phyloP scores from a whole-genome alignment of 2,797 vertebrate genomes.

The Parauchenoglanis ngamensis region DNA sequence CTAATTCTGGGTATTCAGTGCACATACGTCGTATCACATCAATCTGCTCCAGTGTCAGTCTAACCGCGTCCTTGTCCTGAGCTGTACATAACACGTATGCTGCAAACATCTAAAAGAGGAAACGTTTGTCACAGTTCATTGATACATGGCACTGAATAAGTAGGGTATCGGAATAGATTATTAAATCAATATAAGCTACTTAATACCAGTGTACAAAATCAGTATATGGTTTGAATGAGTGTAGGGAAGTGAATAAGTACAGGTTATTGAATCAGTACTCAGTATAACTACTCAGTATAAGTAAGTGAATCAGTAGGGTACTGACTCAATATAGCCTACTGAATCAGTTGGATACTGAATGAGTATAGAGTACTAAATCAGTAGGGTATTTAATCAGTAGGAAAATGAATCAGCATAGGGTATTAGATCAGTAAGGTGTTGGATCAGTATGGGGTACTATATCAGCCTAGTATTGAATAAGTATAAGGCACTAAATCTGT shows the following conservation, averaged over 20 bases:
- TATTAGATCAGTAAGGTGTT: not conserved
- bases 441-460: no score
- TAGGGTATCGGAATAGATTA: not conserved
- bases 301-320: not conserved
- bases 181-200: not conserved
- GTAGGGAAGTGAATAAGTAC: not conserved
- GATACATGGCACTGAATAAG: not conserved
- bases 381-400: not conserved
- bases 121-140: not conserved
- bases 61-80: slow-evolving; percentile 87
- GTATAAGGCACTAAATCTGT: not conserved
- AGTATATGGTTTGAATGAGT: not conserved
- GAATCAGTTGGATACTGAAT: not conserved
- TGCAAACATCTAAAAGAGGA: slow-evolving; percentile 84
- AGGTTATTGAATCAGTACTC: not conserved
- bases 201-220: not conserved
- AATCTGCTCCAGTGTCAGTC: slow-evolving; percentile 91
- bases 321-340: not conserved
- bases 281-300: not conserved
- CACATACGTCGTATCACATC: slow-evolving; percentile 87
- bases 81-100: slow-evolving; percentile 86
- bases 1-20: slow-evolving; percentile 78
- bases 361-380: no score
- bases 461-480: not conserved
- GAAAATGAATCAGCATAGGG: not conserved